Evolutionary conservation across 2,888 invertebrate species (phyloP).

Genomic region (Sturmia bella): DNA sequence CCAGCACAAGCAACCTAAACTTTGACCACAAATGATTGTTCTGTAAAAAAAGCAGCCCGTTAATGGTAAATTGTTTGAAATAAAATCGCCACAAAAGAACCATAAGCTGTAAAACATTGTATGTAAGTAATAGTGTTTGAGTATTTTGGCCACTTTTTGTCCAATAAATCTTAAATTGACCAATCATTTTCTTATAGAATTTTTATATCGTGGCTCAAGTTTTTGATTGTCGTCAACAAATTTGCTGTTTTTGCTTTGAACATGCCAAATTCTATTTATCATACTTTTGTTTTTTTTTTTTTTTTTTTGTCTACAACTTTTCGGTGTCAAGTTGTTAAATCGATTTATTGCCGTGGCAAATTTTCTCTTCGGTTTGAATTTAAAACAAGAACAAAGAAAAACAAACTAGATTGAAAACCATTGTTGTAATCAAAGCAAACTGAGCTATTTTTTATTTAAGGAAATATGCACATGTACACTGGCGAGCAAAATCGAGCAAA

Average conservation of each 20-base stretch:
- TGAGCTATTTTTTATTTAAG: slow-evolving; percentile 23
- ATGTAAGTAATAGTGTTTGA: slow-evolving; percentile 49
- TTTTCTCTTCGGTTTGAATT: slow-evolving; percentile 55
- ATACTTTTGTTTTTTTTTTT: slow-evolving; percentile 10
- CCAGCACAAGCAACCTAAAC: slow-evolving; percentile 53
- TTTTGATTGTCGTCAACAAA: slow-evolving; percentile 38
- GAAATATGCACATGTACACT: neutral
- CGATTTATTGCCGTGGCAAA: slow-evolving; percentile 68
- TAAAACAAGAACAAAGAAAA: slow-evolving; percentile 7
- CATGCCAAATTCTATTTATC: slow-evolving; percentile 66
- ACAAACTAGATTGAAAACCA: slow-evolving; percentile 36
- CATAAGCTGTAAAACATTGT: slow-evolving; percentile 20
- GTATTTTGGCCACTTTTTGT: slow-evolving; percentile 54
- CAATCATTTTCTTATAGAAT: slow-evolving; percentile 65
- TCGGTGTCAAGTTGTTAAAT: slow-evolving; percentile 69
- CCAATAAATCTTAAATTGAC: slow-evolving; percentile 69
- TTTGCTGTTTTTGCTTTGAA: slow-evolving; percentile 48
- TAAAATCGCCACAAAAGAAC: neutral
- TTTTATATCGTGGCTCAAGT: neutral
- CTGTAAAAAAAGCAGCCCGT: slow-evolving; percentile 57
- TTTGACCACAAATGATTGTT: slow-evolving; percentile 64
- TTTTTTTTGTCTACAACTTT: slow-evolving; percentile 20
- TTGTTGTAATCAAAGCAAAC: slow-evolving; percentile 33
- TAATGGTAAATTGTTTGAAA: slow-evolving; percentile 55
- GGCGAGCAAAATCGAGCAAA: too few species aligned